Conservation (phyloP, 2,797 vertebrate genomes). For the Moxostoma hubbsi region DNA sequence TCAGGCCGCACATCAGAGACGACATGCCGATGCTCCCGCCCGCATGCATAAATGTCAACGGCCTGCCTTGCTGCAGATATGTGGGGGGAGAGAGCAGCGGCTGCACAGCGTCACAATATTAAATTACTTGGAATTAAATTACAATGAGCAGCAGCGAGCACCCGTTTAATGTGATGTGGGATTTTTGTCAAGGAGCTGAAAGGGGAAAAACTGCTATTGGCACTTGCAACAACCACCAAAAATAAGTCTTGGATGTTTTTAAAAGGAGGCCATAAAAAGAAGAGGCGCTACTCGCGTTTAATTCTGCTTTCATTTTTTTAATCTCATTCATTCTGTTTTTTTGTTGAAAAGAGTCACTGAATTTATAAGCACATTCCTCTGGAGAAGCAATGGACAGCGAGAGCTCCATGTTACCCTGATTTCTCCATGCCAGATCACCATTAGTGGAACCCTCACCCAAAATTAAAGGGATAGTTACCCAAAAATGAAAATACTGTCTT, state of each 20-base stretch:
- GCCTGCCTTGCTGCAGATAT: constrained; percentile 57
- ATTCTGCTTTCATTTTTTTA: constrained; percentile 74
- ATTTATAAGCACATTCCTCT: constrained; percentile 56
- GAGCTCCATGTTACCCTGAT: background rate
- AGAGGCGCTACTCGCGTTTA: constrained; percentile 59
- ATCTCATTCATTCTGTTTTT: constrained; percentile 66
- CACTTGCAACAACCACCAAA: constrained; percentile 65
- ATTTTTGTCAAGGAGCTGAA: constrained; percentile 70
- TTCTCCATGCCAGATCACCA: background rate
- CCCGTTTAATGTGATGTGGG: constrained; percentile 72
- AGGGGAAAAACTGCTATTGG: constrained; percentile 67
- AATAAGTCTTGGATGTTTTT: constrained; percentile 68
- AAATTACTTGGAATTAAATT: constrained; percentile 63
- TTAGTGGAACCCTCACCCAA: background rate
- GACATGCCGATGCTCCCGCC: constrained; percentile 64
- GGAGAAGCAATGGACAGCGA: constrained; percentile 35
- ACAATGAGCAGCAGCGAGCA: constrained; percentile 73
- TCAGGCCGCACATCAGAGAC: constrained; percentile 60
- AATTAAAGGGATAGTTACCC: too few relatives aligned
- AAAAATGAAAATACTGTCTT: too few relatives aligned
- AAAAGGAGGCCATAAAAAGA: constrained; percentile 50
- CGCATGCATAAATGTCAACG: constrained; percentile 69
- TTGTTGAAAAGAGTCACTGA: constrained; percentile 59
- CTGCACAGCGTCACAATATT: constrained; percentile 52
- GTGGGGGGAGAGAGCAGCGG: constrained; percentile 59